phyloP scores from a whole-genome alignment of 2,888 invertebrate genomes.

The Mimumesa dahlbomi region DNA sequence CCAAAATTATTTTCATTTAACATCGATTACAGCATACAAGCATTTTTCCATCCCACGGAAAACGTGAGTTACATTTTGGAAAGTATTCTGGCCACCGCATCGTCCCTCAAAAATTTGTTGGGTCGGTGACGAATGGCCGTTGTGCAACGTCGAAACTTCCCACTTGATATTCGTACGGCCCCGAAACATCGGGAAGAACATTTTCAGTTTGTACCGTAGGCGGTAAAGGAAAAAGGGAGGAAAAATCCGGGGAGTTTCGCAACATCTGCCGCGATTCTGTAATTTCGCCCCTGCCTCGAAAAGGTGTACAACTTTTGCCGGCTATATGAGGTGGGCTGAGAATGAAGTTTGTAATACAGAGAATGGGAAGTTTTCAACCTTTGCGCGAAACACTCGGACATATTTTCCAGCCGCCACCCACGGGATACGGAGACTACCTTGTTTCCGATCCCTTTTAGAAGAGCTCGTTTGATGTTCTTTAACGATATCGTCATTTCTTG shows the following conservation, averaged over 20 bases:
- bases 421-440: neutral
- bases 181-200: slow-evolving; percentile 3
- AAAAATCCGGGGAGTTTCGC: slow-evolving; percentile 28
- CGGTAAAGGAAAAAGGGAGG: slow-evolving; percentile 5
- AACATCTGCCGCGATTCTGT: slow-evolving; percentile 14
- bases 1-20: no score
- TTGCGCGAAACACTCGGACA: neutral
- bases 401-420: neutral
- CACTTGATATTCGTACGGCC: slow-evolving; percentile 3
- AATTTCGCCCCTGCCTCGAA: slow-evolving; percentile 15
- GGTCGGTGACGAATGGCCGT: slow-evolving; percentile 31
- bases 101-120: slow-evolving; percentile 36
- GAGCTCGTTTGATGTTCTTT: no score
- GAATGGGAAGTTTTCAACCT: neutral
- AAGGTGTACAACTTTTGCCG: neutral
- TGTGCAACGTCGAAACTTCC: slow-evolving; percentile 1
- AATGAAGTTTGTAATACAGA: slow-evolving; percentile 4
- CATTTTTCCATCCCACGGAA: slow-evolving; percentile 1
- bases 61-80: slow-evolving; percentile 33
- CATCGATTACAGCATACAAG: no score
- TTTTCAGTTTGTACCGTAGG: slow-evolving; percentile 7
- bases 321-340: slow-evolving; percentile 1
- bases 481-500: no score
- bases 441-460: neutral
- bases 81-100: neutral